Conservation (phyloP, 2,113 vertebrate species). For the Pelusios castaneus region DNA sequence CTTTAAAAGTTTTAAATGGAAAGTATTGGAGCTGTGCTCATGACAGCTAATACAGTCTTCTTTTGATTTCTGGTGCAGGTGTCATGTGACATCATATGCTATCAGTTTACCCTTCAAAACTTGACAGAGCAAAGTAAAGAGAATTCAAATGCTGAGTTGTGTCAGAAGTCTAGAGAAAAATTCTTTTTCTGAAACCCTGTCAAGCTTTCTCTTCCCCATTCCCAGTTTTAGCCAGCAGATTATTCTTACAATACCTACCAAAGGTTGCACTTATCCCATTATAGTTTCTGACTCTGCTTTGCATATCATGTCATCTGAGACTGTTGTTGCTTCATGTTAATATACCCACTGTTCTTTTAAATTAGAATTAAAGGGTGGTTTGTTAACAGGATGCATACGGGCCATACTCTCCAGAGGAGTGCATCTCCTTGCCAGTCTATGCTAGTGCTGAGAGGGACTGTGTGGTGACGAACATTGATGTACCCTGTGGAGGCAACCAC, state of each 20-base stretch:
- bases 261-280: not conserved
- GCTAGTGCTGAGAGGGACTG: slow-evolving; percentile 87
- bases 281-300: not conserved
- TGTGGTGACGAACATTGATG: slow-evolving; percentile 89
- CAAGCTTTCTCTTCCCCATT: not conserved
- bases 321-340: not conserved
- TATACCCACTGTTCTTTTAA: not conserved
- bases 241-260: not conserved
- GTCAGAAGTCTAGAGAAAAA: fast-evolving
- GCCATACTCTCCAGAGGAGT: slow-evolving; percentile 85
- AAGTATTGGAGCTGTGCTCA: not conserved
- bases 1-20: not conserved
- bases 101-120: not conserved
- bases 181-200: not conserved
- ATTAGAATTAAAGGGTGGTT: not conserved
- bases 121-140: not conserved
- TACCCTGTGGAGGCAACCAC: slow-evolving; percentile 88
- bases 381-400: slow-evolving; percentile 79
- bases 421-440: slow-evolving; percentile 92
- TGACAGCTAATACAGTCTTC: not conserved
- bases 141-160: not conserved
- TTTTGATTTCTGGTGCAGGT: not conserved
- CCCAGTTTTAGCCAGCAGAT: not conserved
- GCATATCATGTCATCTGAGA: not conserved
- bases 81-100: not conserved